Evolutionary conservation across 2,888 invertebrate species (phyloP), one percentile per base, ranked within the genome.

Genomic region (Lacanobia wlatinum): DNA sequence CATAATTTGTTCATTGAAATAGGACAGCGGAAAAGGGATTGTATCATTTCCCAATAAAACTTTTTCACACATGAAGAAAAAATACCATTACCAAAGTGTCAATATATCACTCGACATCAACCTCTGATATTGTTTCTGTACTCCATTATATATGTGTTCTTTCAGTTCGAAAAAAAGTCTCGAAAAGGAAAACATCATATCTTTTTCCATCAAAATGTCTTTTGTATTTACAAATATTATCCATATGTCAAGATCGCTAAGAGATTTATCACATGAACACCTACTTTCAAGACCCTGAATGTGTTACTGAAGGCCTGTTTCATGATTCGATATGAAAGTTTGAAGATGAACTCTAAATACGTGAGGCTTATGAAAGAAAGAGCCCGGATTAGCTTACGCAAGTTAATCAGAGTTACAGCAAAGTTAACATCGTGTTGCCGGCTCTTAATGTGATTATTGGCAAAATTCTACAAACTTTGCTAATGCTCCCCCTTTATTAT

Each of bases 321-420:
- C 52, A 55, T 56, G 5, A 71, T 73, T 76, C 50, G 64, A 55
- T 70, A 76, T 34, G 55, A 67, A 64, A 38, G 53, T 43, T 46
- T 21, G 21, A 46, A 23, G n/a, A 40, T 34, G 64, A 69, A 63
- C 60, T 69, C 46, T 59, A 63, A n/a, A 43, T 53, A 58, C 46
- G 16, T 63, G 64, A 74, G 59, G 53, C 58, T 73, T 66, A 69
- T 69, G 68, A 63, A 59, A 72, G 61, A 53, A 52, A 50, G 61
- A 75, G 64, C 52, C 74, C 23, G 76, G 80, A 76, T 80, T 73
- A 75, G 21, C 68, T 77, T 50, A 23, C 23, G 64, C 46, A 72
- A 79, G 65, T 86, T 84, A 72, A 84, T 79, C 61, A 66, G 72
- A 77, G 81, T 59, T 59, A 53, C 46, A 77, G 63, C 53, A 64